These are phyloP conservation scores for Mellilla xanthometata DNA, from an alignment of 2,888 invertebrate genomes.

Conservation along the genomic window DNA sequence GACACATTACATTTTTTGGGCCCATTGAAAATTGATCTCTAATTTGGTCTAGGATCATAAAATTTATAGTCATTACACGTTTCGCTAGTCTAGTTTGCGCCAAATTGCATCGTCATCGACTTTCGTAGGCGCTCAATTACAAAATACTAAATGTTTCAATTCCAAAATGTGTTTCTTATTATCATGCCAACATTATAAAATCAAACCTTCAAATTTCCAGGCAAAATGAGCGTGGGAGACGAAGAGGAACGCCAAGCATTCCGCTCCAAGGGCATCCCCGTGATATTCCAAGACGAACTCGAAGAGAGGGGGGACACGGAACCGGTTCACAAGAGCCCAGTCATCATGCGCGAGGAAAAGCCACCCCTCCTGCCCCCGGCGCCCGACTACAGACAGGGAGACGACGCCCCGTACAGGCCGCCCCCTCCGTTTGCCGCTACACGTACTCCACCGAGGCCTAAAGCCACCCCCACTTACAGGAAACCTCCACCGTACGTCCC, in stretches of 20 bases:
- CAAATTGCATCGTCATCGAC: too few species aligned
- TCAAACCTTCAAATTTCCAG: constrained; percentile 55
- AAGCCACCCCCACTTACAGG: constrained; percentile 94
- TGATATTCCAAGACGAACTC: constrained; percentile 98
- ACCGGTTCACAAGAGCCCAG: constrained; percentile 94
- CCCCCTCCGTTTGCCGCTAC: constrained; percentile 92
- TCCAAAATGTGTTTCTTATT: too few species aligned
- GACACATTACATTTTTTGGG: too few species aligned
- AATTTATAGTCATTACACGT: too few species aligned
- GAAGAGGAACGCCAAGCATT: constrained; percentile 93
- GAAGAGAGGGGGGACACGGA: constrained; percentile 95
- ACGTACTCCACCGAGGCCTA: constrained; percentile 90
- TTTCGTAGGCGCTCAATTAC: too few species aligned
- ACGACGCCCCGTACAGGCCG: constrained; percentile 92
- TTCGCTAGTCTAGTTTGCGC: too few species aligned
- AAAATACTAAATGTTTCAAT: too few species aligned
- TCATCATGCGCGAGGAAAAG: constrained; percentile 97
- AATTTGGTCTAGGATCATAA: too few species aligned
- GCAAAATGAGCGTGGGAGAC: constrained; percentile 86
- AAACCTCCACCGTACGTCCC: constrained; percentile 99
- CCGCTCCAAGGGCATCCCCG: constrained; percentile 93
- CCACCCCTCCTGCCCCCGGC: constrained; percentile 93
- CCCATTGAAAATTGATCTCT: too few species aligned
- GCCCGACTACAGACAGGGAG: constrained; percentile 84
- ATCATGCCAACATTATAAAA: too few species aligned